A percentile compares a stretch with the other conserved stretches of the same genome.
These are phyloP conservation scores for Drosophila falleni DNA, from an alignment of 2,888 invertebrate genomes.

Conservation along the genomic window DNA sequence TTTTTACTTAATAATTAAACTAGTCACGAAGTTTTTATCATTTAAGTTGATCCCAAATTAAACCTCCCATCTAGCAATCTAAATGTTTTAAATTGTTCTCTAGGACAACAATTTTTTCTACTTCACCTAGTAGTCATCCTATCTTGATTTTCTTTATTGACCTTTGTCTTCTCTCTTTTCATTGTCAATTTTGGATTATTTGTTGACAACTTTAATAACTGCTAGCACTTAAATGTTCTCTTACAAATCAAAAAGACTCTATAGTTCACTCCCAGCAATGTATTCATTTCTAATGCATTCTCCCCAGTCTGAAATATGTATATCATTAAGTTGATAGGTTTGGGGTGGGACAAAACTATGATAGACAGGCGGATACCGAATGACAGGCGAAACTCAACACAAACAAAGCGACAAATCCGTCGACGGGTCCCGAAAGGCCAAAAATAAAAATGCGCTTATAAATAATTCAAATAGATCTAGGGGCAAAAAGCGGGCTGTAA, in stretches of 20 bases:
- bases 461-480: slow-evolving; percentile 62
- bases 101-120: not conserved
- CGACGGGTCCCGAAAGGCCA: slow-evolving; percentile 63
- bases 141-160: not conserved
- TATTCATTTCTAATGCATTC: slow-evolving; percentile 19
- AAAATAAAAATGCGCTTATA: slow-evolving; percentile 78
- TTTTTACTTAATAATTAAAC: not conserved
- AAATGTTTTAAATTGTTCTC: not conserved
- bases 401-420: slow-evolving; percentile 74
- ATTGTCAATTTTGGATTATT: not conserved
- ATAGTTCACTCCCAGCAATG: slow-evolving; percentile 7
- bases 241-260: not conserved
- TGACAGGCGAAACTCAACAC: slow-evolving; percentile 69
- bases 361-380: slow-evolving; percentile 56
- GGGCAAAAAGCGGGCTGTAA: slow-evolving; percentile 9
- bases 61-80: not conserved
- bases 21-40: not conserved
- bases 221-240: slow-evolving; percentile 4
- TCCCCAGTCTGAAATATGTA: slow-evolving; percentile 8
- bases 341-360: slow-evolving; percentile 29
- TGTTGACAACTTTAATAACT: slow-evolving; percentile 22
- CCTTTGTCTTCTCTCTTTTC: not conserved
- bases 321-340: slow-evolving; percentile 29
- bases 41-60: not conserved
- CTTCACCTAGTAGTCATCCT: not conserved